These are phyloP conservation scores for Corythaeola cristata DNA, from an alignment of 2,113 vertebrate genomes.

Conservation along the genomic window DNA sequence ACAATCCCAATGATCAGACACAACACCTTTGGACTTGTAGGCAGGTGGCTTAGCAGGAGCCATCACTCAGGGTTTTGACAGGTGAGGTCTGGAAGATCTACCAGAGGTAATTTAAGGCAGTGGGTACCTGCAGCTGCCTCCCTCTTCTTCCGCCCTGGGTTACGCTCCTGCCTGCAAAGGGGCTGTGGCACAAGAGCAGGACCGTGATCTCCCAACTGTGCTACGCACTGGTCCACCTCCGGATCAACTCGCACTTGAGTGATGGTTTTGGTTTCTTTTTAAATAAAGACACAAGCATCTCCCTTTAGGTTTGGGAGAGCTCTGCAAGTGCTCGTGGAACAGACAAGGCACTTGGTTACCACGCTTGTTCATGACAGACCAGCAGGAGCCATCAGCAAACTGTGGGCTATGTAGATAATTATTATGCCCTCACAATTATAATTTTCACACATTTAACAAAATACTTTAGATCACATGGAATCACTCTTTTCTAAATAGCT, in stretches of 20 bases:
- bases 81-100: not conserved
- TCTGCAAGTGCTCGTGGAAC: not conserved
- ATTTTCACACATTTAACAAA: slow-evolving; percentile 30
- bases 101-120: not conserved
- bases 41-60: not conserved
- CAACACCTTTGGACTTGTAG: not conserved
- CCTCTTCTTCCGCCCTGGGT: not conserved
- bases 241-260: not conserved
- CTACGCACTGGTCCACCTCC: not conserved
- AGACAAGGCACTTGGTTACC: not conserved
- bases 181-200: not conserved
- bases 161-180: rapidly evolving
- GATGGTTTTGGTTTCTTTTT: not conserved
- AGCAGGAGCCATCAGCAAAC: slow-evolving; percentile 1
- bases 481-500: slow-evolving; percentile 6
- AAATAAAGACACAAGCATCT: not conserved
- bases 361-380: not conserved
- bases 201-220: not conserved
- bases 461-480: slow-evolving; percentile 18
- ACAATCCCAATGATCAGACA: not conserved
- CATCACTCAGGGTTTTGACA: not conserved
- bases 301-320: not conserved
- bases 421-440: not conserved
- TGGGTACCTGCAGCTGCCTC: not conserved
- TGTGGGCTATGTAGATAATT: not conserved